Evolutionary conservation across 30 jellyfish, hydroid and myxozoan genomes (phyloP).

Genomic region (Aurelia sp.): DNA sequence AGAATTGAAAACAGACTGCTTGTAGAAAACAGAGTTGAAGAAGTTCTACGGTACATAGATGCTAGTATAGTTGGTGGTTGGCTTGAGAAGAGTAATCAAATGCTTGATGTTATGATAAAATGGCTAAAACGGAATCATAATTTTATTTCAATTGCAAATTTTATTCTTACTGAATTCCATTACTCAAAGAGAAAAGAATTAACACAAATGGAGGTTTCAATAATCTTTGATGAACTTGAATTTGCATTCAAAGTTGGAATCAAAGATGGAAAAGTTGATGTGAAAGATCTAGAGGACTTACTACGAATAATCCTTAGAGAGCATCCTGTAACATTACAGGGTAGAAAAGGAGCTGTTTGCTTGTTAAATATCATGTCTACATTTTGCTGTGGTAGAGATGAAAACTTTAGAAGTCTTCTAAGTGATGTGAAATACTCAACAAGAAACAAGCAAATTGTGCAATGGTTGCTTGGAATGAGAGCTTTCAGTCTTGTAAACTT

Average conservation of each 20-base stretch:
- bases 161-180: constrained; percentile 65
- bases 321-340: constrained; percentile 70
- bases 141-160: constrained; percentile 60
- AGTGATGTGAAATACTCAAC: constrained; percentile 75
- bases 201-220: constrained; percentile 85
- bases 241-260: constrained; percentile 85
- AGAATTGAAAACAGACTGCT: not conserved
- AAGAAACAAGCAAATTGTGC: constrained; percentile 68
- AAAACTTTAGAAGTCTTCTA: constrained; percentile 41
- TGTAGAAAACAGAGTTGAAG: constrained; percentile 33
- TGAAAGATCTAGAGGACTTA: constrained; percentile 27
- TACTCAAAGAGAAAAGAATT: constrained; percentile 52
- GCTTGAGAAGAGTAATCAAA: constrained; percentile 70
- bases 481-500: constrained; percentile 83
- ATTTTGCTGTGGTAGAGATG: constrained; percentile 76
- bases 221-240: constrained; percentile 75
- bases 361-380: constrained; percentile 50
- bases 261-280: constrained; percentile 34
- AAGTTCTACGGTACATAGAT: constrained; percentile 68
- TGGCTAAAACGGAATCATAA: constrained; percentile 43
- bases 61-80: constrained; percentile 66
- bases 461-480: constrained; percentile 93
- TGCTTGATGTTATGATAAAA: constrained; percentile 17
- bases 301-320: constrained; percentile 61
- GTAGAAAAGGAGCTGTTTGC: constrained; percentile 36